Conservation (phyloP, 2,797 vertebrate genomes). For the Pseudochirops cupreus region DNA sequence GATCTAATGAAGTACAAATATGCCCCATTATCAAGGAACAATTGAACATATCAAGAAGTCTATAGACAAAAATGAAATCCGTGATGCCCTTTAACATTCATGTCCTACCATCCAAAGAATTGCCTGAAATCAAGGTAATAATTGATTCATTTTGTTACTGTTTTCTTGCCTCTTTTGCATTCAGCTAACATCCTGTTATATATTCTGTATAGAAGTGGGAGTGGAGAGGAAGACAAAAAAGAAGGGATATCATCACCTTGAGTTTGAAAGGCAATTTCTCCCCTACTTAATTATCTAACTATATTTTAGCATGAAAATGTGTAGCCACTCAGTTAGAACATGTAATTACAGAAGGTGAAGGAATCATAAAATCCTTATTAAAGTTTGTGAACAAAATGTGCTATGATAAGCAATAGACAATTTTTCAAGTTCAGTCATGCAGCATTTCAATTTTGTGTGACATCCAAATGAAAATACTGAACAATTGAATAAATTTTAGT, state of each 20-base stretch:
- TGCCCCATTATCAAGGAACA: background rate
- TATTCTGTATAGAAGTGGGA: background rate
- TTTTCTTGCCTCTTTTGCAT: background rate
- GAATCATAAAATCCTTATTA: slow-evolving; percentile 50
- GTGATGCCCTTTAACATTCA: background rate
- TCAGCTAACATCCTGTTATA: background rate
- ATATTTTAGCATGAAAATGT: slow-evolving; percentile 59
- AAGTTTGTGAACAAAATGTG: slow-evolving; percentile 37
- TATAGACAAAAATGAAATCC: background rate
- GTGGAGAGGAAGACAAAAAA: slow-evolving; percentile 4
- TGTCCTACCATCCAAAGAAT: background rate
- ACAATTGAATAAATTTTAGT: background rate
- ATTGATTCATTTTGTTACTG: slow-evolving; percentile 14
- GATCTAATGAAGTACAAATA: background rate
- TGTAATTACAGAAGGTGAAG: slow-evolving; percentile 56
- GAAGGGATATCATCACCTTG: background rate
- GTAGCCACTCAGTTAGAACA: slow-evolving; percentile 41
- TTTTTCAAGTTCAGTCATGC: slow-evolving; percentile 30
- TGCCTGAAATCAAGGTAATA: slow-evolving; percentile 2
- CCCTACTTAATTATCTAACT: slow-evolving; percentile 44
- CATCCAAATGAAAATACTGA: slow-evolving; percentile 1
- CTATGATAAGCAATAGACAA: slow-evolving; percentile 38
- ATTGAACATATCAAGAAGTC: background rate
- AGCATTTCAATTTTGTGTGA: background rate
- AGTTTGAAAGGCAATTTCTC: slow-evolving; percentile 58